Evolutionary conservation across 2,797 vertebrate genomes (phyloP).

Genomic region (Sebastes kiyomatsui): DNA sequence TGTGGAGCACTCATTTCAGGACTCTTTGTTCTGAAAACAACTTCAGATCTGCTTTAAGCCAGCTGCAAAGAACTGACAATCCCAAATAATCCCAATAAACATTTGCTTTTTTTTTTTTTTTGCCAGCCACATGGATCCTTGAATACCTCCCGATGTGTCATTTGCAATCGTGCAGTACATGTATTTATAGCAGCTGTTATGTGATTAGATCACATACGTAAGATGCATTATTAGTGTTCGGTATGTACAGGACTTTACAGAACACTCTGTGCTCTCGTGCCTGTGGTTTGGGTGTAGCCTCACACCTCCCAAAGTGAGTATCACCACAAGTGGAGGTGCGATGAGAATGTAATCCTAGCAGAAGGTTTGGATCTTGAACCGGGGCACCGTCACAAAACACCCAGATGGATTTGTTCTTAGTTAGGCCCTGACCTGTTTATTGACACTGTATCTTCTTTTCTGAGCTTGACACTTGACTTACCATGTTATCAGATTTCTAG

Average conservation of each 20-base stretch:
- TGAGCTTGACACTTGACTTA: slow-evolving; percentile 8
- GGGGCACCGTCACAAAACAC: not conserved
- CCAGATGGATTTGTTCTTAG: slow-evolving; percentile 11
- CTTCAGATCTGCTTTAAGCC: not conserved
- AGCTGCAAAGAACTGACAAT: not conserved
- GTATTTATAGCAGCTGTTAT: not conserved
- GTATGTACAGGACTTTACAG: slow-evolving; percentile 2
- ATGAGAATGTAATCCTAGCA: slow-evolving; percentile 31
- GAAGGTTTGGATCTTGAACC: slow-evolving; percentile 23
- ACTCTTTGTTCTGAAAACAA: not conserved
- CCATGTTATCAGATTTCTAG: slow-evolving; percentile 34
- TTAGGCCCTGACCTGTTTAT: slow-evolving; percentile 36
- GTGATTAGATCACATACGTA: not conserved
- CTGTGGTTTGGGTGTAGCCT: slow-evolving; percentile 71
- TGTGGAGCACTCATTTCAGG: not conserved
- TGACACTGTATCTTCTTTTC: slow-evolving; percentile 20
- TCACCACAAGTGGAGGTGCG: slow-evolving; percentile 37
- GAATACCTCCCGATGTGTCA: not conserved
- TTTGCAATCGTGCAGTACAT: not conserved
- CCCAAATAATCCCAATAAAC: too few relatives aligned
- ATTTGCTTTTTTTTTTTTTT: not conserved
- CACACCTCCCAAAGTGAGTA: slow-evolving; percentile 54
- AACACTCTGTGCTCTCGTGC: slow-evolving; percentile 25
- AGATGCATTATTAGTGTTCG: not conserved
- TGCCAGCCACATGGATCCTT: not conserved